Evolutionary conservation across 2,888 invertebrate genomes (phyloP), one percentile per base, ranked within the genome.

Genomic region (Trachelus troglodyta): DNA sequence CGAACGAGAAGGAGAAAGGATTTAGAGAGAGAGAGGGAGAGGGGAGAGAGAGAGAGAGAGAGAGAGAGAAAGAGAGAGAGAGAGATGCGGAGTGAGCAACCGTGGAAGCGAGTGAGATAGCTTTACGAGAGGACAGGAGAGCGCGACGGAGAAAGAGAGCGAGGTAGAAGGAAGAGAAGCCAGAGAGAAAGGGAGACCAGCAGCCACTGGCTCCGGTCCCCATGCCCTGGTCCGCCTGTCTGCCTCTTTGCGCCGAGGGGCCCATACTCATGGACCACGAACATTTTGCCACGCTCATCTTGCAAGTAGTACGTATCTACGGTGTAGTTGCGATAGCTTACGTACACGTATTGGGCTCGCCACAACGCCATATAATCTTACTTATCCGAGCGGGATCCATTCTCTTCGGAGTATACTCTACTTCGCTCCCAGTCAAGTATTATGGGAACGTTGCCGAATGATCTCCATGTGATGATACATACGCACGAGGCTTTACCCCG

Each of bases 181-280:
- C 35, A 73, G 68, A 12, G 56, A 56, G 15, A 34, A 71, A 71
- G 12, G 71, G 71, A 31, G 34, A 34, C 12, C 71, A 71, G 34
- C 71, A 71, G 69, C 77, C 77, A 68, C 69, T 34, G 40, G 74
- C 77, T 77, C 73, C 69, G 71, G 69, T 77, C 77, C 69, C 69
- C 77, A n/a, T 34, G 37, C 40, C 12, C 35, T 35, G 35, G 35
- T 3, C 35, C 3, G 35, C 3, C 37, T n/a, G 34, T 37, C 71
- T 15, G 56, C 23, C 71, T 71, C 31, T 34, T 71, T 71, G 71
- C 71, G 30, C 71, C 71, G 71, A 31, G 71, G 31, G 71, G 23
- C 56, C 23, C 56, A 23, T 56, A 23, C 23, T 56, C 23, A 56
- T 56, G 56, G 56, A 56, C 56, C 56, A 56, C 15, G 71, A 33